phyloP scores from a whole-genome alignment of 2,797 vertebrate species.

The Knipowitschia caucasica region DNA sequence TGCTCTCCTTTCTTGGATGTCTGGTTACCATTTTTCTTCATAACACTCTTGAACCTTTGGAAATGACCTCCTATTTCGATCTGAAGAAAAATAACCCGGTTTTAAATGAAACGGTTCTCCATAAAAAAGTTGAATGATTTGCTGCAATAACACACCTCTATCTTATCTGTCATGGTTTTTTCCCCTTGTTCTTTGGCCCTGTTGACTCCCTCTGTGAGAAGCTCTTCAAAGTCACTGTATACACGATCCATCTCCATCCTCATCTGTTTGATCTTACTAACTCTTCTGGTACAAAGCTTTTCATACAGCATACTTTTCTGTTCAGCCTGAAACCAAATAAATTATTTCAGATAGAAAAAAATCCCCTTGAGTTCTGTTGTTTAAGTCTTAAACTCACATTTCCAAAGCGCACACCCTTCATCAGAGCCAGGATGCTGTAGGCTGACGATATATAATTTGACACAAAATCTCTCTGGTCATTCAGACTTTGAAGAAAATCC shows the following conservation, averaged over 20 bases:
- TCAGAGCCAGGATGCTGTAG: neutral
- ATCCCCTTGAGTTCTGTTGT: too few relatives aligned
- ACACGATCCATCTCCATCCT: neutral
- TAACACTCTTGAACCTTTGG: neutral
- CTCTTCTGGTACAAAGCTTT: neutral
- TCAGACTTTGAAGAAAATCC: neutral
- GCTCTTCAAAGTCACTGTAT: neutral
- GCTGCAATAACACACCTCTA: neutral
- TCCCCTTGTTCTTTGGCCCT: neutral
- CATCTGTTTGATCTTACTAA: neutral
- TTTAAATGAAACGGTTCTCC: neutral
- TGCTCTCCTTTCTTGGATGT: neutral
- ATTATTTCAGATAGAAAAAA: neutral
- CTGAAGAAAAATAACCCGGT: neutral
- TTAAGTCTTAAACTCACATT: neutral
- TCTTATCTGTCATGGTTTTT: neutral
- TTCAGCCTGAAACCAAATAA: neutral
- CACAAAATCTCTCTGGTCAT: neutral
- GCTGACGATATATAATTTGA: neutral
- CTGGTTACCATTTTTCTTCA: neutral
- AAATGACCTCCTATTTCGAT: rapidly evolving
- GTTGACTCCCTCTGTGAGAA: neutral
- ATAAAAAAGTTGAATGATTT: neutral
- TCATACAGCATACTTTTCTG: neutral
- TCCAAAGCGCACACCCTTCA: neutral